Base-by-base conservation (phyloP, 2,888 invertebrate genomes). In the Steinernema carpocapsae region DNA sequence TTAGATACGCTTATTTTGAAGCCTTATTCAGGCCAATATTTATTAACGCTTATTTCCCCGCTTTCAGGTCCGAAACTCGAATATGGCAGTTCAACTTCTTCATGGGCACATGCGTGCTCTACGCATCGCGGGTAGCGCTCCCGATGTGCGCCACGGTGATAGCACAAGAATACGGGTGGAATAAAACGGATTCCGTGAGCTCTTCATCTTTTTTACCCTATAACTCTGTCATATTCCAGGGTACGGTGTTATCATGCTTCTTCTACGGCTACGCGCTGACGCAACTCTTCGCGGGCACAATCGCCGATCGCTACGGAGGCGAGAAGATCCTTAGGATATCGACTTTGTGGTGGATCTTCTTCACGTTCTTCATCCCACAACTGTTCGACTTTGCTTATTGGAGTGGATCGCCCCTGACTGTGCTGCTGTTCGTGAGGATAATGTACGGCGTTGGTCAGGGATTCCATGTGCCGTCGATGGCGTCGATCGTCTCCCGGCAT, bases 191-290 rank as follows among this genome's bases (percentile, higher is more conserved):
- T 80, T 91, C 91, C 1, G 87, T 87, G 75, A 48, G 78, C 70
- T 72, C 70, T 45, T 45, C 22, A 48, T 24, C 19, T 56, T 6
- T 32, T 45, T 48, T 70, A 32, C 7, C 10, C 4, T n/a, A 51
- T 51, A 6, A n/a, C 12, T n/a, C 43, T 43, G 29, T 29, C 37
- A 2, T 17, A 10, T 76, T 78, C 32, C 77, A 88, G 88, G 92
- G 92, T n/a, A 91, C 91, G 0, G 91, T 92, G 71, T 88, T 92
- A 32, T 92, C 92, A 26, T 91, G 92, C 29, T 92, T 92, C 85
- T 92, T 92, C 86, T 92, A 92, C 92, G 92, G 92, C 70, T 92
- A 92, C 84, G 92, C 92, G 0, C 87, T 92, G 77, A 92, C 92
- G 0, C 90, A 90, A 85, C 84, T 89, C 64, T 83, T 89, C n/a